Conservation (phyloP, 2,113 vertebrate species). For the Craseonycteris thonglongyai region DNA sequence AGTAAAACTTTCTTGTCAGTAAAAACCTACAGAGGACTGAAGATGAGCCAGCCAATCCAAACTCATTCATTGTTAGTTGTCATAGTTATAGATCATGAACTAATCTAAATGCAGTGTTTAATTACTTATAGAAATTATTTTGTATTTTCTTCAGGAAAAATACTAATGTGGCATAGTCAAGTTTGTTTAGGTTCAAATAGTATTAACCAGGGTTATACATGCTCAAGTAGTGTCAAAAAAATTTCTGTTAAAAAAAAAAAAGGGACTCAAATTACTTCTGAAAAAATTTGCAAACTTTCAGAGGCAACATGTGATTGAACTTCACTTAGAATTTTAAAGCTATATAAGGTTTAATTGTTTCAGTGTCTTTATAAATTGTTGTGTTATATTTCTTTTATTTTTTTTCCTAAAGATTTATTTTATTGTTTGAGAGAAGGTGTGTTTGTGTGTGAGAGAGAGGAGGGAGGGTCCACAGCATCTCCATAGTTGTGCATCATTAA, state of each 20-base stretch:
- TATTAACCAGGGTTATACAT: not conserved
- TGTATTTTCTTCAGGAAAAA: conserved; percentile 12
- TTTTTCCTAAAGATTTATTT: no score
- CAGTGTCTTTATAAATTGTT: conserved; percentile 40
- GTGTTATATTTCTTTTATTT: no score
- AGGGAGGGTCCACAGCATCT: no score
- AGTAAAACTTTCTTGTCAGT: not conserved
- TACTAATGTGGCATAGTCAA: not conserved
- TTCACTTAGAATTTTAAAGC: conserved; percentile 53
- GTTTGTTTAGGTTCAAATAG: not conserved
- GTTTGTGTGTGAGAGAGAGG: no score
- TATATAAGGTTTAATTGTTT: conserved; percentile 60
- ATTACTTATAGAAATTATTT: conserved; percentile 55
- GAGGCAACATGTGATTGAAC: conserved; percentile 16
- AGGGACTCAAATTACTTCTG: not conserved
- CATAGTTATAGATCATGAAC: conserved; percentile 63
- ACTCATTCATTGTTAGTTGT: conserved; percentile 60
- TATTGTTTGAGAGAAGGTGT: no score
- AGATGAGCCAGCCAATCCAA: conserved; percentile 18
- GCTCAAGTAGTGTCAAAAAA: not conserved
- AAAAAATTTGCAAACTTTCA: not conserved
- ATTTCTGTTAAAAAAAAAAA: not conserved
- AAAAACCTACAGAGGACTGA: not conserved
- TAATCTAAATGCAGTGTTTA: conserved; percentile 65
- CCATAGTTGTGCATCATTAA: no score